These are phyloP conservation scores for Dunckerocampus dactyliophorus DNA, from an alignment of 2,113 vertebrate genomes.

Conservation along the genomic window DNA sequence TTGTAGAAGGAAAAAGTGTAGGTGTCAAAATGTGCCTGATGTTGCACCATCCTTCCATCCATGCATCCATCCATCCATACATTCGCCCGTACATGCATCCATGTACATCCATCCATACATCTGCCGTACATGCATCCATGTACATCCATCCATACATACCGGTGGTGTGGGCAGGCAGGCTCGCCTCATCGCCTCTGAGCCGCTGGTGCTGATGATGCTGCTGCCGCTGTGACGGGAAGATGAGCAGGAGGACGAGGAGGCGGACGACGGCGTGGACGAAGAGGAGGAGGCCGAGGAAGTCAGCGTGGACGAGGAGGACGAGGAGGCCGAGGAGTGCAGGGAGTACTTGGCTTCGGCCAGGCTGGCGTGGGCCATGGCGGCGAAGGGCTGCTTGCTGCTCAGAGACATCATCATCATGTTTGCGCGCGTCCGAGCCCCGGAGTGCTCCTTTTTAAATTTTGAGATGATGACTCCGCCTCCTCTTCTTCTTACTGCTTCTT, in stretches of 20 bases:
- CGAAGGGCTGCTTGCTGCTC: conserved; percentile 95
- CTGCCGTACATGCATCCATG: no score
- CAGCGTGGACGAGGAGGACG: conserved; percentile 79
- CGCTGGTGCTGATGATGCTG: conserved; percentile 71
- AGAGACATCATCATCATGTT: conserved; percentile 98
- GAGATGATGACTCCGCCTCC: conserved; percentile 75
- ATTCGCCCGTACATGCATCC: conserved; percentile 28
- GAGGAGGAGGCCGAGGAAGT: conserved; percentile 74
- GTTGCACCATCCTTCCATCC: no score
- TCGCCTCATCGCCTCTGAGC: conserved; percentile 91
- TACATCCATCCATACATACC: conserved; percentile 83
- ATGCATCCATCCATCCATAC: conserved; percentile 71
- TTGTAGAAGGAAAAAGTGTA: conserved; percentile 70
- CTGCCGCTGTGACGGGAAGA: conserved; percentile 76
- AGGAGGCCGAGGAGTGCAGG: conserved; percentile 71
- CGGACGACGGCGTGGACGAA: conserved; percentile 78
- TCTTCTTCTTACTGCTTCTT: conserved; percentile 1
- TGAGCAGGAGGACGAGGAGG: conserved; percentile 77
- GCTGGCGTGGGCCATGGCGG: conserved; percentile 86
- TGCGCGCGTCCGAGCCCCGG: conserved; percentile 68
- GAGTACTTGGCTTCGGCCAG: conserved; percentile 92
- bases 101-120: no score
- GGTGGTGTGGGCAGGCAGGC: conserved; percentile 94
- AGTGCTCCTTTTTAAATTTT: conserved; percentile 70
- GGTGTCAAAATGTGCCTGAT: conserved; percentile 82